A percentile compares a stretch with the other conserved stretches of the same genome.
Conservation (phyloP, 2,888 invertebrate species). For the Tetropium fuscum region DNA sequence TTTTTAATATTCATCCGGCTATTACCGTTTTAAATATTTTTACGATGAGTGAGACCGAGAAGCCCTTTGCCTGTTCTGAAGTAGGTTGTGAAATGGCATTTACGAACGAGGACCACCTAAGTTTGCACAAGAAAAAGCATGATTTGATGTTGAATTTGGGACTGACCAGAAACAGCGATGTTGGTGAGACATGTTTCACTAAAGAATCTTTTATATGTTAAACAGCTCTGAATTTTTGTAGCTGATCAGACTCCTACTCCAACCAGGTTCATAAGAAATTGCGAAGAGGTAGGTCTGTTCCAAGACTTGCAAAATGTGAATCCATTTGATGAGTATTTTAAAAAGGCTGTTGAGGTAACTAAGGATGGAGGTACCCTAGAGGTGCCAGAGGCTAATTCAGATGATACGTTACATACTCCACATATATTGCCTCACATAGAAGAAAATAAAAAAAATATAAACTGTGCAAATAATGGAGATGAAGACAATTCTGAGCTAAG, state of each 20-base stretch:
- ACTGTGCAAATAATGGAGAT: constrained; percentile 13
- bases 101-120: constrained; percentile 83
- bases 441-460: constrained; percentile 37
- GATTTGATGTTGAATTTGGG: constrained; percentile 86
- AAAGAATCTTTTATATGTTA: constrained; percentile 53
- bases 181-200: constrained; percentile 66
- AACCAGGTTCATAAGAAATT: constrained; percentile 90
- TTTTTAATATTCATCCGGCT: too few species aligned
- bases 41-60: constrained; percentile 57
- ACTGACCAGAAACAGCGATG: constrained; percentile 68
- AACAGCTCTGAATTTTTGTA: constrained; percentile 56
- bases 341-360: constrained; percentile 83
- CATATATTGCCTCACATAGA: constrained; percentile 75
- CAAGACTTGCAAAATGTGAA: constrained; percentile 93
- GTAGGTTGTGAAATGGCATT: constrained; percentile 83
- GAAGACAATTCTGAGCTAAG: constrained; percentile 30
- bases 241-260: constrained; percentile 96
- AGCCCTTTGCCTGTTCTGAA: constrained; percentile 79
- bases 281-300: constrained; percentile 94
- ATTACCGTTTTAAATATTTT: too few species aligned
- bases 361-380: constrained; percentile 64
- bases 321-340: constrained; percentile 95
- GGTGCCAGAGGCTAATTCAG: constrained; percentile 59
- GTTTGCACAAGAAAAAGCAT: constrained; percentile 84
- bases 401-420: constrained; percentile 86